Evolutionary conservation across 2,888 invertebrate species (phyloP).

Genomic region (Norana najaformis): DNA sequence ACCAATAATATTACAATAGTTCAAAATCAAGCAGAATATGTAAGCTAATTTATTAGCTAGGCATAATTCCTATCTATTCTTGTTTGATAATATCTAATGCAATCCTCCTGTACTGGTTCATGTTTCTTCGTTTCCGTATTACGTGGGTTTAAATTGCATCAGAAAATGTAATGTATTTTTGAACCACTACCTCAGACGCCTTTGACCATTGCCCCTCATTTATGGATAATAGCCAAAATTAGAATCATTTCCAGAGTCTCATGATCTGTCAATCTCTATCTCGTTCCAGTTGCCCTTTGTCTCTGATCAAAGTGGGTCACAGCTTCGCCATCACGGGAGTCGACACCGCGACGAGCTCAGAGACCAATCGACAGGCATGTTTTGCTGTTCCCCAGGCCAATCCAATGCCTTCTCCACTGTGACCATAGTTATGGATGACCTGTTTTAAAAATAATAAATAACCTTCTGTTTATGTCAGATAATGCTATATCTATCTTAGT

Average conservation of each 20-base stretch:
- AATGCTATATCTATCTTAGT: neutral
- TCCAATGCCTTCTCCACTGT: conserved; percentile 89
- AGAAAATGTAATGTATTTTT: neutral
- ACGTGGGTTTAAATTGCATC: neutral
- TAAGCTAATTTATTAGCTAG: no score
- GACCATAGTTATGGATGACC: conserved; percentile 91
- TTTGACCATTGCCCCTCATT: neutral
- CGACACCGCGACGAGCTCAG: neutral
- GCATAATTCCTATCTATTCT: no score
- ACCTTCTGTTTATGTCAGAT: neutral
- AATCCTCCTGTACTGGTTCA: neutral
- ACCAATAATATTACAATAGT: no score
- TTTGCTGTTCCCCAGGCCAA: conserved; percentile 84
- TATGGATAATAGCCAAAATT: neutral
- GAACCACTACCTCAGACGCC: neutral
- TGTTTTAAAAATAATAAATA: conserved; percentile 50
- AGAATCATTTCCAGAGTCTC: neutral
- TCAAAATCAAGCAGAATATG: no score
- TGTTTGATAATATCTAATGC: no score
- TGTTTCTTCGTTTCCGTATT: fast-evolving
- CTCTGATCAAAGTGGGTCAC: neutral
- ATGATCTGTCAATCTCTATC: neutral
- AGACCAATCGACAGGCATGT: conserved; percentile 72
- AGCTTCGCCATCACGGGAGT: neutral
- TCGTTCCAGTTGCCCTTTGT: neutral